Conservation (phyloP, 2,797 vertebrate genomes). For the Orientallactaga sibirica region DNA sequence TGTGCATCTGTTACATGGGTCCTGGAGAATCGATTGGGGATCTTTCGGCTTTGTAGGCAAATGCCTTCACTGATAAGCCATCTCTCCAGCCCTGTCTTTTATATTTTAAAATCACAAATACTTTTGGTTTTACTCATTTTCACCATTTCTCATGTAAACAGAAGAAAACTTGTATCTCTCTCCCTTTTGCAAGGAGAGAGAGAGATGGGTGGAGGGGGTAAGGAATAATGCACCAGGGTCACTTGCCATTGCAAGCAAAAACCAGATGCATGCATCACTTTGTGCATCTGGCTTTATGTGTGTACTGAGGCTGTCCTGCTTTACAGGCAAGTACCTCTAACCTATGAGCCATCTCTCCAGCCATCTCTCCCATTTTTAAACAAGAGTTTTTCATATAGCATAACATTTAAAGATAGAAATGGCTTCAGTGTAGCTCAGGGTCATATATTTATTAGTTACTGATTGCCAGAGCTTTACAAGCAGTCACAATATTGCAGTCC, state of each 20-base stretch:
- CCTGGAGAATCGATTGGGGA: no score
- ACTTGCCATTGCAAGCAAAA: no score
- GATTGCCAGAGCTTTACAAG: background rate
- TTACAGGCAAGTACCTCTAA: no score
- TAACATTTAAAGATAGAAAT: conserved; percentile 14
- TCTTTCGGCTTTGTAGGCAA: no score
- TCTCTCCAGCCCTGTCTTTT: background rate
- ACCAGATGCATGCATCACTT: no score
- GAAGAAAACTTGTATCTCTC: background rate
- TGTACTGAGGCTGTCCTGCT: no score
- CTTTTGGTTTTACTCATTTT: background rate
- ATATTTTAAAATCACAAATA: background rate
- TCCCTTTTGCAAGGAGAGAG: background rate
- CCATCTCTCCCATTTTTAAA: background rate
- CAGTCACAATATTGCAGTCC: background rate
- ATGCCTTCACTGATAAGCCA: no score
- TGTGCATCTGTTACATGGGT: no score
- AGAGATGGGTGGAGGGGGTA: no score
- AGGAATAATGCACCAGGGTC: no score
- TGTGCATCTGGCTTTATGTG: no score
- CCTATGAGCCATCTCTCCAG: no score
- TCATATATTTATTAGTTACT: conserved; percentile 17
- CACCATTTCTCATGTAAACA: background rate
- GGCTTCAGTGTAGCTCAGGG: conserved; percentile 1
- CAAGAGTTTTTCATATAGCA: background rate